These are phyloP conservation scores for Hydroisotoma schaefferi DNA, from an alignment of 2,888 invertebrate genomes.

Conservation along the genomic window DNA sequence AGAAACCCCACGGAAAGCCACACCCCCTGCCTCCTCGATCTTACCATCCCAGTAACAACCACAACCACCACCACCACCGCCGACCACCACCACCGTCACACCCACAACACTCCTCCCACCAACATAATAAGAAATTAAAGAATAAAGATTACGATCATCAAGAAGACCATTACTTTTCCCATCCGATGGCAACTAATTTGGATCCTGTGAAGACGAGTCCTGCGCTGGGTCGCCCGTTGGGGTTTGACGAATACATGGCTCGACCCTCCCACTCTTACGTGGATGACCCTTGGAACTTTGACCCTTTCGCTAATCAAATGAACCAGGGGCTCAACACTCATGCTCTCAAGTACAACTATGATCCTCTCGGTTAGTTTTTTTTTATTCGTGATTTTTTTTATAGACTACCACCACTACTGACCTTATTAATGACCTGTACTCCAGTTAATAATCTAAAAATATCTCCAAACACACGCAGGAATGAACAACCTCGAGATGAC, in stretches of 20 bases:
- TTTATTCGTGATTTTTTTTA: background rate
- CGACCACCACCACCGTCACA: too few species aligned
- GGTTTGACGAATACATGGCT: slow-evolving; percentile 47
- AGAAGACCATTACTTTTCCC: slow-evolving; percentile 32
- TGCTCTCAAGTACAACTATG: slow-evolving; percentile 46
- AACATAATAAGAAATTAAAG: too few species aligned
- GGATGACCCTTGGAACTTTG: slow-evolving; percentile 48
- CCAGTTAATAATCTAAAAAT: too few species aligned
- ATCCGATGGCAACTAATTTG: slow-evolving; percentile 42
- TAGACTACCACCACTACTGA: background rate
- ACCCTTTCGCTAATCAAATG: slow-evolving; percentile 43
- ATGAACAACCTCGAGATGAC: slow-evolving; percentile 38
- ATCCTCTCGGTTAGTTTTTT: slow-evolving; percentile 40
- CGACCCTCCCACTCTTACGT: slow-evolving; percentile 45
- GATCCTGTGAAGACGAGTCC: slow-evolving; percentile 41
- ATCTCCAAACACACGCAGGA: slow-evolving; percentile 26
- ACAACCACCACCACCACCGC: too few species aligned
- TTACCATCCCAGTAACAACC: too few species aligned
- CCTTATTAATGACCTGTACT: too few species aligned
- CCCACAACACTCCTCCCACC: too few species aligned
- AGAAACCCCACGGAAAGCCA: too few species aligned
- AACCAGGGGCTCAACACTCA: slow-evolving; percentile 37
- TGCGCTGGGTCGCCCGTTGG: slow-evolving; percentile 43
- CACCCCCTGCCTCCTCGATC: too few species aligned
- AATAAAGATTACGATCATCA: too few species aligned